Evolutionary conservation across 2,888 invertebrate species (phyloP).

Genomic region (Volucella inanis): DNA sequence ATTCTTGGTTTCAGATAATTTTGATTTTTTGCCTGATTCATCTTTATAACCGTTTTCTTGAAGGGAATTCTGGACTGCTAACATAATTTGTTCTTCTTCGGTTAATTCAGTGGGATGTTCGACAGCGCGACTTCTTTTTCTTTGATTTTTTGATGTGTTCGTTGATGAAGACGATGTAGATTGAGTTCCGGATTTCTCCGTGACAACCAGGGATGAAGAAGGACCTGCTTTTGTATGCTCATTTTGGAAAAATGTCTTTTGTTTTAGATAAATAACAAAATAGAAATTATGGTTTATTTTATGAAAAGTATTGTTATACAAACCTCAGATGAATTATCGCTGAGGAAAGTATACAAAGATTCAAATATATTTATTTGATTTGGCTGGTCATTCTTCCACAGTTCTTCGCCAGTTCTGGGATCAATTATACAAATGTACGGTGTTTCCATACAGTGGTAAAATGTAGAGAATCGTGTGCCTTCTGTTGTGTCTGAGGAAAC

Average conservation of each 20-base stretch:
- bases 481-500: constrained; percentile 84
- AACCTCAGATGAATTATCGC: constrained; percentile 59
- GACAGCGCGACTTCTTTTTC: constrained; percentile 49
- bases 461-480: constrained; percentile 86
- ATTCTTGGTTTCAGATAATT: constrained; percentile 23
- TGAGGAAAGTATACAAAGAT: constrained; percentile 56
- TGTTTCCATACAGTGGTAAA: constrained; percentile 86
- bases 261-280: background rate
- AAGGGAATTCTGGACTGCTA: constrained; percentile 83
- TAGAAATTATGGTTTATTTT: background rate
- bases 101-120: constrained; percentile 78
- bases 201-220: constrained; percentile 23
- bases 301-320: background rate
- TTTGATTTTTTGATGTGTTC: constrained; percentile 1
- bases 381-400: constrained; percentile 81
- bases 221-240: constrained; percentile 42
- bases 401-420: constrained; percentile 87
- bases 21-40: constrained; percentile 43
- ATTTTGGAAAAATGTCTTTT: constrained; percentile 57
- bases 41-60: constrained; percentile 78
- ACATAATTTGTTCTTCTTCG: constrained; percentile 81
- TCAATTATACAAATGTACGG: constrained; percentile 88
- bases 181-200: background rate
- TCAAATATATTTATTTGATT: constrained; percentile 78
- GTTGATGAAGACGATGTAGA: constrained; percentile 25